A percentile compares a stretch with the other conserved stretches of the same genome.
phyloP scores from a whole-genome alignment of 92 coral and sea anemone species.

The Epizoanthus rinbou region DNA sequence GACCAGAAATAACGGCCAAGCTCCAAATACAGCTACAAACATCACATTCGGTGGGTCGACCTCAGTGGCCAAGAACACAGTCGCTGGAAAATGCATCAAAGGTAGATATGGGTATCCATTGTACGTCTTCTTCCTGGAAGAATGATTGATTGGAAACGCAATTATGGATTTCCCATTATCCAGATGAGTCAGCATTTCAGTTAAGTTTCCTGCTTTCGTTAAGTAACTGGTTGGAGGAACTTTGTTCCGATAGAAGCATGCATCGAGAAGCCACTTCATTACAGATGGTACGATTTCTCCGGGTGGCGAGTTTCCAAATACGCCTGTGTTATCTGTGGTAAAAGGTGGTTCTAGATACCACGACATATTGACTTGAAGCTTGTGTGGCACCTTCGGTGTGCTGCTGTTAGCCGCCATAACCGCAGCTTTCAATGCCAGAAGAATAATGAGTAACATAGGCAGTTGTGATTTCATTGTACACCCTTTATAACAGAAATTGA shows the following conservation, averaged over 20 bases:
- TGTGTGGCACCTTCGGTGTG: neutral
- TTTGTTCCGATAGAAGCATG: neutral
- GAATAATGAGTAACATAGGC: neutral
- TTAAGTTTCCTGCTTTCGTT: constrained; percentile 5
- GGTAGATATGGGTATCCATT: constrained; percentile 12
- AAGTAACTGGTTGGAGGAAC: neutral
- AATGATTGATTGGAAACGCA: constrained; percentile 18
- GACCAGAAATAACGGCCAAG: constrained; percentile 16
- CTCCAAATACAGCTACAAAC: neutral
- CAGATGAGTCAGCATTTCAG: constrained; percentile 4
- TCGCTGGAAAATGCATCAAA: constrained; percentile 16
- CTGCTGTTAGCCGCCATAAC: neutral
- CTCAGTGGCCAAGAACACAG: constrained; percentile 1
- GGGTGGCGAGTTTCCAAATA: neutral
- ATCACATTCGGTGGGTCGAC: constrained; percentile 1
- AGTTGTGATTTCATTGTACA: neutral
- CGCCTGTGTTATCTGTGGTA: constrained; percentile 7
- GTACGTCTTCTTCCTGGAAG: neutral
- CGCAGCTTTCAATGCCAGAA: neutral
- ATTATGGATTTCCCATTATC: neutral
- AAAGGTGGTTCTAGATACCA: constrained; percentile 37
- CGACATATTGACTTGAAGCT: neutral
- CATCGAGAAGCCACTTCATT: neutral
- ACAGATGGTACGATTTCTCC: constrained; percentile 25
- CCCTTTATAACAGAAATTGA: neutral